Evolutionary conservation across 2,888 invertebrate genomes (phyloP).

Genomic region (Caenorhabditis plicata): DNA sequence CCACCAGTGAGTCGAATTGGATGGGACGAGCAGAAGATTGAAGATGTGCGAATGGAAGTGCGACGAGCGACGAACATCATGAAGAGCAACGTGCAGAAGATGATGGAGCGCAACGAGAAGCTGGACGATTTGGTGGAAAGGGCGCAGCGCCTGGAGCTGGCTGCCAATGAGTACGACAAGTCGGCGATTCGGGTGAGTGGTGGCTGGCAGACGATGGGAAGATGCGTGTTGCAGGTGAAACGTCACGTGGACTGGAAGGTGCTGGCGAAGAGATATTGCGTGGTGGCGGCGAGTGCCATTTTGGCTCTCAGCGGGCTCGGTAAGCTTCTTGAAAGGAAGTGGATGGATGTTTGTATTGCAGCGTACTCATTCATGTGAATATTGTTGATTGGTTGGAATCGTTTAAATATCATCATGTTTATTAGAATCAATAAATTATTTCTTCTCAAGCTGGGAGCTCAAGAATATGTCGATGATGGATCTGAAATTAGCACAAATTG

Average conservation of each 20-base stretch:
- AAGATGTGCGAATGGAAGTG: conserved; percentile 21
- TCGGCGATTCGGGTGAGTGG: conserved; percentile 10
- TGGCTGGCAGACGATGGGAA: neutral
- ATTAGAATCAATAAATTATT: neutral
- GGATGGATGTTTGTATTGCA: neutral
- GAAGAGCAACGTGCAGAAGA: conserved; percentile 21
- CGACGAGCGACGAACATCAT: neutral
- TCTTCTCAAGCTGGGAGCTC: too few relatives aligned
- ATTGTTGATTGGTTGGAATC: neutral
- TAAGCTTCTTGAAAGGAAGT: neutral
- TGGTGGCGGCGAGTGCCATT: conserved; percentile 7
- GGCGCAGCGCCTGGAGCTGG: conserved; percentile 27
- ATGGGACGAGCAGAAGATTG: conserved; percentile 28
- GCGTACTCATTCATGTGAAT: conserved; percentile 14
- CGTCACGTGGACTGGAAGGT: conserved; percentile 17
- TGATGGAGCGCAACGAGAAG: conserved; percentile 22
- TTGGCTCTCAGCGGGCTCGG: conserved; percentile 10
- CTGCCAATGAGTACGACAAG: conserved; percentile 25
- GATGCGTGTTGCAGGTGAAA: conserved; percentile 4
- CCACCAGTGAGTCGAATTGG: conserved; percentile 33
- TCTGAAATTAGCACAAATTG: too few relatives aligned
- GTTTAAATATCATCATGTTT: neutral
- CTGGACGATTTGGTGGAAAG: conserved; percentile 27
- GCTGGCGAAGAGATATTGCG: conserved; percentile 3
- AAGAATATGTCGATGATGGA: too few relatives aligned